phyloP scores from a whole-genome alignment of 2,888 invertebrate genomes.

The Sminthurides aquaticus region DNA sequence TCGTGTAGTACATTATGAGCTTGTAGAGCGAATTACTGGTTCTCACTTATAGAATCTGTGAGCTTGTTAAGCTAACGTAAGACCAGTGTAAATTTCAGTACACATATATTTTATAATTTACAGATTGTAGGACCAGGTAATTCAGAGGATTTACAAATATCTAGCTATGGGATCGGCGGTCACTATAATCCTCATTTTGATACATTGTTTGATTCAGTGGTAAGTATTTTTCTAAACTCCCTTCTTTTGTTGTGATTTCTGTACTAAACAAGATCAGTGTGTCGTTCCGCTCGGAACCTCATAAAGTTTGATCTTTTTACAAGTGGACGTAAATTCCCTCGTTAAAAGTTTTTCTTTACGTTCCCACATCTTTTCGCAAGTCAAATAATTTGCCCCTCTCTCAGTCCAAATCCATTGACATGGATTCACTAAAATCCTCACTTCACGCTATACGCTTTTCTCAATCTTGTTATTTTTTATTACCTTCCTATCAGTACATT shows the following conservation, averaged over 20 bases:
- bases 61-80: too few relatives aligned
- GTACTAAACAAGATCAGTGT: not conserved
- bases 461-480: slow-evolving; percentile 10
- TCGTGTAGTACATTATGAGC: too few relatives aligned
- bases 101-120: not conserved
- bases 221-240: slow-evolving; percentile 3
- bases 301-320: not conserved
- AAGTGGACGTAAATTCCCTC: not conserved
- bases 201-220: slow-evolving; percentile 36
- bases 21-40: too few relatives aligned
- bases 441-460: too few relatives aligned
- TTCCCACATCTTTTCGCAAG: too few relatives aligned
- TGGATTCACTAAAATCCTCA: too few relatives aligned
- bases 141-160: slow-evolving; percentile 46
- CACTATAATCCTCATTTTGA: slow-evolving; percentile 50
- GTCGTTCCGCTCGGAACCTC: slow-evolving; percentile 3
- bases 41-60: too few relatives aligned
- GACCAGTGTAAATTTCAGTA: too few relatives aligned
- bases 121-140: slow-evolving; percentile 27
- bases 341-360: too few relatives aligned
- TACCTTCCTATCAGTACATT: slow-evolving; percentile 7
- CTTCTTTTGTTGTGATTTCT: not conserved
- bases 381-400: too few relatives aligned
- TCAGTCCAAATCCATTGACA: too few relatives aligned
- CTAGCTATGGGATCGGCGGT: slow-evolving; percentile 51